A percentile compares a stretch with the other conserved stretches of the same genome.
Conservation (phyloP, 2,797 vertebrate species). For the Fistularia tabacaria region DNA sequence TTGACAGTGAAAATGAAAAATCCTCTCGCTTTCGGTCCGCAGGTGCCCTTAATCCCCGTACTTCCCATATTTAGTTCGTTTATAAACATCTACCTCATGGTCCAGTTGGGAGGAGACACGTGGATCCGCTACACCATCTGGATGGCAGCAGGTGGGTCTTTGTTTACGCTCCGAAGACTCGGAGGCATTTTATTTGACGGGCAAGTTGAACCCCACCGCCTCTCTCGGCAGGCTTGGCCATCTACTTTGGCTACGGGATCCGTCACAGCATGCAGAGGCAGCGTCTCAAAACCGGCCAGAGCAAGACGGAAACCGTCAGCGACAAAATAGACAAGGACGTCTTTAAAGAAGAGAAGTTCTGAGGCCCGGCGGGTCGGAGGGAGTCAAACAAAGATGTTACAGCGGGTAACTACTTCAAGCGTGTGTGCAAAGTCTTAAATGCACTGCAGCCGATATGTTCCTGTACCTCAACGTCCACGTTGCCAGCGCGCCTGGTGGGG, state of each 20-base stretch:
- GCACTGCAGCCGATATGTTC: background rate
- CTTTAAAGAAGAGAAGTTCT: conserved; percentile 56
- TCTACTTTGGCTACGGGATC: conserved; percentile 83
- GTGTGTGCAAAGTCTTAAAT: conserved; percentile 18
- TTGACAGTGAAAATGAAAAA: conserved; percentile 2
- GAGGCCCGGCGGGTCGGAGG: conserved; percentile 9
- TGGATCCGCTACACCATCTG: conserved; percentile 83
- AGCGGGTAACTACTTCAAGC: conserved; percentile 23
- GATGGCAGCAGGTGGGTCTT: conserved; percentile 79
- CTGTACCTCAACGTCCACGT: background rate
- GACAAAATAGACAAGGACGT: conserved; percentile 25
- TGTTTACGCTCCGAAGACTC: conserved; percentile 4
- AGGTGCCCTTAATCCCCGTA: conserved; percentile 84
- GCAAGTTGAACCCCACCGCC: background rate
- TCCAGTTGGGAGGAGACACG: conserved; percentile 70
- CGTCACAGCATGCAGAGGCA: conserved; percentile 72
- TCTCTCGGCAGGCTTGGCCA: conserved; percentile 71
- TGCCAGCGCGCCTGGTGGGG: too few relatives aligned
- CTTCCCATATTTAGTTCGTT: conserved; percentile 79
- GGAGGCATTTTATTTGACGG: background rate
- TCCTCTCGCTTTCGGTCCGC: background rate
- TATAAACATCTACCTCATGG: conserved; percentile 81
- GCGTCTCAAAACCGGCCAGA: conserved; percentile 23
- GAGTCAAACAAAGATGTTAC: conserved; percentile 42
- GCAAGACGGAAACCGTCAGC: conserved; percentile 48